Percentiles rank a stretch among this genome's conserved stretches.
Conservation (phyloP, 2,797 vertebrate species). For the Falco berigora region DNA sequence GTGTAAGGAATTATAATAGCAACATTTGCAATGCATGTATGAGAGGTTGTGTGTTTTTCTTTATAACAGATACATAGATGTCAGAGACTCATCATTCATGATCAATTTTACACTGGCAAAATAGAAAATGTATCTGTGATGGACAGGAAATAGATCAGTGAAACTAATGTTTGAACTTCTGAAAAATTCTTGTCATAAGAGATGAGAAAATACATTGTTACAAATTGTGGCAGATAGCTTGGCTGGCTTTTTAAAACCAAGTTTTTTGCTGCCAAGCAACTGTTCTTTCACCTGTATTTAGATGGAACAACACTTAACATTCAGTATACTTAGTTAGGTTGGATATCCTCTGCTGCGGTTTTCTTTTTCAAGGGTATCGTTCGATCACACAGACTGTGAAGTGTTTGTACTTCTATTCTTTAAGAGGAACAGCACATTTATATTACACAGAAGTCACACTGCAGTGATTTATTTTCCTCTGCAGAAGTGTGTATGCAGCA, state of each 20-base stretch:
- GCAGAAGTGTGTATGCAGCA: background rate
- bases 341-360: background rate
- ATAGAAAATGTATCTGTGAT: background rate
- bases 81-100: background rate
- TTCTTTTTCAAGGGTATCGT: constrained; percentile 42
- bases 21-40: background rate
- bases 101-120: background rate
- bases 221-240: background rate
- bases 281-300: constrained; percentile 12
- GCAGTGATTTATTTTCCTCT: constrained; percentile 52
- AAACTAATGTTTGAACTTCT: background rate
- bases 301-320: constrained; percentile 2
- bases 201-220: background rate
- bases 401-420: constrained; percentile 47
- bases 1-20: background rate
- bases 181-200: constrained; percentile 22
- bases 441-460: constrained; percentile 43
- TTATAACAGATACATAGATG: background rate
- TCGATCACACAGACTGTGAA: constrained; percentile 29
- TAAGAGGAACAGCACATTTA: constrained; percentile 40
- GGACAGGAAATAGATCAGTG: constrained; percentile 14
- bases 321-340: background rate
- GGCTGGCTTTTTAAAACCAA: background rate
- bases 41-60: background rate
- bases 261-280: constrained; percentile 11